Evolutionary conservation across 2,888 invertebrate genomes (phyloP).

Genomic region (Acronicta psi): DNA sequence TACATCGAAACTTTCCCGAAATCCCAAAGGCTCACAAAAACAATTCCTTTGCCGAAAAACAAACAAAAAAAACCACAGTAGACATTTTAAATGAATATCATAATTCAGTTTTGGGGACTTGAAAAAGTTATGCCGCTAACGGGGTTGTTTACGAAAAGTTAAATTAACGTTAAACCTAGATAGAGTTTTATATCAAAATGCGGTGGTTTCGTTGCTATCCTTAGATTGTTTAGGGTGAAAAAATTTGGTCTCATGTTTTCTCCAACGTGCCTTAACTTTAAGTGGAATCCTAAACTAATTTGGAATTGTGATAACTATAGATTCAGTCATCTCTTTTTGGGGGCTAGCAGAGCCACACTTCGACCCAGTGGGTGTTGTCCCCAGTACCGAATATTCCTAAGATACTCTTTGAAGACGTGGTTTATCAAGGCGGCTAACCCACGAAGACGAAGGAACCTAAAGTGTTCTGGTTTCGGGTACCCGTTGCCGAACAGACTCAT

Average conservation of each 20-base stretch:
- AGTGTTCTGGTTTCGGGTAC: too few species aligned
- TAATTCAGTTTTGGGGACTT: constrained; percentile 68
- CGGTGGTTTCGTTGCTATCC: constrained; percentile 5
- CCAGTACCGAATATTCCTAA: too few species aligned
- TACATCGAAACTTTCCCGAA: constrained; percentile 32
- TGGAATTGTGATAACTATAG: too few species aligned
- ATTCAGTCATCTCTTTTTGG: too few species aligned
- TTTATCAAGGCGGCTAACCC: too few species aligned
- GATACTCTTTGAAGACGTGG: too few species aligned
- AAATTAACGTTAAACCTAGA: constrained; percentile 64
- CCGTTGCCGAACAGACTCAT: too few species aligned
- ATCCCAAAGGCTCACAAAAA: constrained; percentile 43
- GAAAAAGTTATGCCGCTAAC: constrained; percentile 57
- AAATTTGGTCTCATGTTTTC: constrained; percentile 1
- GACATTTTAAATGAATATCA: constrained; percentile 68
- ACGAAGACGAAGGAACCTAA: too few species aligned
- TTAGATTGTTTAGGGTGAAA: constrained; percentile 5
- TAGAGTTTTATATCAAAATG: constrained; percentile 45
- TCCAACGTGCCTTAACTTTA: too few species aligned
- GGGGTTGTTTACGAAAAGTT: constrained; percentile 69
- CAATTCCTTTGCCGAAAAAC: constrained; percentile 58
- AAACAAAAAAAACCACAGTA: constrained; percentile 49
- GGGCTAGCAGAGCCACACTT: too few species aligned
- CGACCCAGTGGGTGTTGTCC: too few species aligned
- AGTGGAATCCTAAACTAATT: too few species aligned